Evolutionary conservation across 2,888 invertebrate species (phyloP).

Genomic region (Pimpla rufipes): DNA sequence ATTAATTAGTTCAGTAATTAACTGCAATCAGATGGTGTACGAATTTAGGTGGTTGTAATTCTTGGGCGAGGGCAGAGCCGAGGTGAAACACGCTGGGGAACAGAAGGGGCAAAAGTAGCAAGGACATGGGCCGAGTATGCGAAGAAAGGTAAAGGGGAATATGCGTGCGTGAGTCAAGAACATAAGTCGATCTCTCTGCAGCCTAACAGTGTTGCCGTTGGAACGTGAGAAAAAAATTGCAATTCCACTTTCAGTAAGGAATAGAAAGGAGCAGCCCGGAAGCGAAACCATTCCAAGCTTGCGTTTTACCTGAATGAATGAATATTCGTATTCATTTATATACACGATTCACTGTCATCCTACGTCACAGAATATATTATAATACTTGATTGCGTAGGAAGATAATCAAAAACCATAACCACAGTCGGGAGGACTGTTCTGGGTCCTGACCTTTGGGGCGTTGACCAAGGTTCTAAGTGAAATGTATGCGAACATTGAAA

Average conservation of each 20-base stretch:
- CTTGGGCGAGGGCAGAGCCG: constrained; percentile 61
- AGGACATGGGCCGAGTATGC: constrained; percentile 17
- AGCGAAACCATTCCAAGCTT: constrained; percentile 2
- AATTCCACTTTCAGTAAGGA: constrained; percentile 71
- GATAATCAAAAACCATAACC: not conserved
- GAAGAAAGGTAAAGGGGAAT: constrained; percentile 44
- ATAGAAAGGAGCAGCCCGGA: constrained; percentile 54
- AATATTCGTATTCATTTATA: constrained; percentile 10
- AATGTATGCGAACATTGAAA: not conserved
- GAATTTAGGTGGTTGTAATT: constrained; percentile 80
- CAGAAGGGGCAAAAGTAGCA: constrained; percentile 34
- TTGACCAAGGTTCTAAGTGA: not conserved
- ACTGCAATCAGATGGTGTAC: constrained; percentile 81
- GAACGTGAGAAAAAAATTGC: constrained; percentile 67
- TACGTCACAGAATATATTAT: not conserved
- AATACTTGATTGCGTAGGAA: constrained; percentile 20
- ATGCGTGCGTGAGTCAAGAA: constrained; percentile 79
- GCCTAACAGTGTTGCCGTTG: constrained; percentile 38
- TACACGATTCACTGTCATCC: not conserved
- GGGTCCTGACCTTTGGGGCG: not conserved
- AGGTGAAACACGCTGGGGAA: constrained; percentile 32
- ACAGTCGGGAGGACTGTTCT: not conserved
- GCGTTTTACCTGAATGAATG: constrained; percentile 26
- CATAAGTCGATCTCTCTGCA: constrained; percentile 74
- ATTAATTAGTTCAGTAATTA: constrained; percentile 83